Base-by-base conservation (phyloP, 2,113 vertebrate genomes). In the Nesogale talazaci region DNA sequence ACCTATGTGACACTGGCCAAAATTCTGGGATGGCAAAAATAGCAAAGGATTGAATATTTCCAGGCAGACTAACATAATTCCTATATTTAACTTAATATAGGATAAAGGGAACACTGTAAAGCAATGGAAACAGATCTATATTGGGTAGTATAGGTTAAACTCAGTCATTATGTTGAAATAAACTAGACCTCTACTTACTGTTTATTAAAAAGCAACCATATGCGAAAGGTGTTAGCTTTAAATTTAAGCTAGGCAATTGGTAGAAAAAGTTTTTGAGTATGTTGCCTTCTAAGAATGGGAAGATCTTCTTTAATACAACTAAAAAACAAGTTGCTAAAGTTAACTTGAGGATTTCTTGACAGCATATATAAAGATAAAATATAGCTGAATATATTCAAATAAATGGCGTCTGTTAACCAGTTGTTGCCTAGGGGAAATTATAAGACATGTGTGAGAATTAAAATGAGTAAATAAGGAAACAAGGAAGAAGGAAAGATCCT, bases 181-280 rank as follows among this genome's bases (percentile, higher is more conserved):
- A 83, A 83, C 3, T 72, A 65, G 67, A 70, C 72, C 22, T 42
- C 23, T 63, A 4, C 16, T 67, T 83, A 74, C 70, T 17, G 59
- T 23, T 23, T 67, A 67, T 38, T 59, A 31, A 34, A 77, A 90
- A 84, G n/a, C 19, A 46, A 40, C 2, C 20, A 72, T 56, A 2
- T 78, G 72, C 74, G 78, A 52, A 82, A 76, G 20, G 56, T 79
- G 29, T 74, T 82, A 61, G 63, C 52, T 36, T 95, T 89, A 86
- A 52, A 52, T 52, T 52, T 52, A 52, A 52, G 14, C 46, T 52
- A 52, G 46, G 46, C 46, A 8, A 52, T 52, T 6, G 14, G n/a
- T 7, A 36, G 23, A 82, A 85, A 90, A 93, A 67, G 9, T 88
- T 78, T 38, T 79, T 93, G 46, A 65, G 82, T 31, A 61, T 11